Evolutionary conservation across 2,113 vertebrate genomes (phyloP).

Genomic region (Leucosticte australis): DNA sequence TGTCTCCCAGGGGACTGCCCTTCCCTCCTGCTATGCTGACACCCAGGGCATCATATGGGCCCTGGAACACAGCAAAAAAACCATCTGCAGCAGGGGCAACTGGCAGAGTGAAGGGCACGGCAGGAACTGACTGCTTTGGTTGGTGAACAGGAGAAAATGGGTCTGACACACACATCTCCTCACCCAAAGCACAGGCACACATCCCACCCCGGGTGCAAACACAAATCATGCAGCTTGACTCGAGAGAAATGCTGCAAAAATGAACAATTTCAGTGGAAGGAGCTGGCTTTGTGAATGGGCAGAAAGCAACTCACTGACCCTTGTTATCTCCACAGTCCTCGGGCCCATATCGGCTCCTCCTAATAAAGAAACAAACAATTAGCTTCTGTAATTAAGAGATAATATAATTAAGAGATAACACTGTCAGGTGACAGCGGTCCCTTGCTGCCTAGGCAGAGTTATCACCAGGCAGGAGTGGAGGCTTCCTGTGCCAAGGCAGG

Average conservation of each 20-base stretch:
- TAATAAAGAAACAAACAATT: constrained; percentile 60
- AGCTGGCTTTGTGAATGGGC: not conserved
- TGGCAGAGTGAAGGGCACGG: not conserved
- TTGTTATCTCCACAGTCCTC: constrained; percentile 86
- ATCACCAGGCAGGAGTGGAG: constrained; percentile 22
- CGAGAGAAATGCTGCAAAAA: not conserved
- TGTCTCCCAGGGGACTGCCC: constrained; percentile 92
- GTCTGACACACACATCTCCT: not conserved
- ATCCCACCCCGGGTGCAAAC: not conserved
- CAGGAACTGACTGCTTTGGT: not conserved
- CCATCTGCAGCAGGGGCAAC: not conserved
- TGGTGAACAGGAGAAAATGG: not conserved
- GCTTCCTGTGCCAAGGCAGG: constrained; percentile 18
- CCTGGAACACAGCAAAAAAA: constrained; percentile 70
- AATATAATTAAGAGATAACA: constrained; percentile 52
- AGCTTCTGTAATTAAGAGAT: constrained; percentile 62
- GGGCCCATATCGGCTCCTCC: constrained; percentile 73
- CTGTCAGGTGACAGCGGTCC: constrained; percentile 11
- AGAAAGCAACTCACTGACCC: constrained; percentile 79
- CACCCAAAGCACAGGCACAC: not conserved
- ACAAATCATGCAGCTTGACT: not conserved
- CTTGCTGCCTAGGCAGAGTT: constrained; percentile 35
- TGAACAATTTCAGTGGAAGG: not conserved
- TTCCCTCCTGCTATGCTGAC: constrained; percentile 95
- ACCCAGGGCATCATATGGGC: constrained; percentile 86